phyloP scores from a whole-genome alignment of 1,140 invertebrate genomes.

The Papilio helenus region DNA sequence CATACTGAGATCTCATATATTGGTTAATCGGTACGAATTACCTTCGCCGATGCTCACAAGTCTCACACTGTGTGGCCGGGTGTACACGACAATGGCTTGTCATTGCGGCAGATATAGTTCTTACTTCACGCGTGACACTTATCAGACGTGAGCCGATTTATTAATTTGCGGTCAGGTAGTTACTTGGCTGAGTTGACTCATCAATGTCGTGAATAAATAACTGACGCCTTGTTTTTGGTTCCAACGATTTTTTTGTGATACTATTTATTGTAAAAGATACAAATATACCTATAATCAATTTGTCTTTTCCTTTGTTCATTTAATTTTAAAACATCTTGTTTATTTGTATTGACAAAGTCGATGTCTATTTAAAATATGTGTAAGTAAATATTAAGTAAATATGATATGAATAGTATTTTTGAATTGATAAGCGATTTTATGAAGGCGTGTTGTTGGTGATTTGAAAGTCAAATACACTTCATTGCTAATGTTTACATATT shows the following conservation, averaged over 20 bases:
- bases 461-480: background rate
- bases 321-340: background rate
- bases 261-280: background rate
- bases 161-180: slow-evolving; percentile 51
- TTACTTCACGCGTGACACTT: slow-evolving; percentile 61
- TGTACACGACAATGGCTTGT: slow-evolving; percentile 55
- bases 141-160: slow-evolving; percentile 63
- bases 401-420: background rate
- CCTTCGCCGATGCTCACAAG: background rate
- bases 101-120: slow-evolving; percentile 61
- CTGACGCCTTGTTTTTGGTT: slow-evolving; percentile 35
- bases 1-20: background rate
- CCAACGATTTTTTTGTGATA: slow-evolving; percentile 7
- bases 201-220: slow-evolving; percentile 38
- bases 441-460: background rate
- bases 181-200: slow-evolving; percentile 45
- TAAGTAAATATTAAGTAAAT: no score
- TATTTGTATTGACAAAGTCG: no score
- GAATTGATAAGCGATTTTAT: background rate
- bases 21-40: slow-evolving; percentile 15
- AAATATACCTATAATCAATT: background rate
- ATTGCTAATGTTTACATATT: slow-evolving; percentile 3
- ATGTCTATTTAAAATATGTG: no score
- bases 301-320: background rate
- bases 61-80: background rate